Base-by-base conservation (phyloP, 2,888 invertebrate genomes). In the Toxonevra muliebris region DNA sequence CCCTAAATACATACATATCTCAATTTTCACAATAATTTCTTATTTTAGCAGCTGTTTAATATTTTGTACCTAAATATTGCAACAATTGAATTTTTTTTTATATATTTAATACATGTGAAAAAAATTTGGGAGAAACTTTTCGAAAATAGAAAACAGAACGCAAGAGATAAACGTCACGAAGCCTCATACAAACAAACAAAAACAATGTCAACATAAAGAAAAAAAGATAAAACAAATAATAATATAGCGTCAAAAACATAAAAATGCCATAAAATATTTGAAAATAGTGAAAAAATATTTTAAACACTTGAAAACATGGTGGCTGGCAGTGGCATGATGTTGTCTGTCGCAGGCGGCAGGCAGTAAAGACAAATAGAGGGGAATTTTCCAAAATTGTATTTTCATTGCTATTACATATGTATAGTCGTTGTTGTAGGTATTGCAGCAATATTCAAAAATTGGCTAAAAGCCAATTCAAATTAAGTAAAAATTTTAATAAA, bases 111-210 rank as follows among this genome's bases (percentile, higher is more conserved):
- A 30, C 30, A 30, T 4, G 30, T 30, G 30, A 30, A 30, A 30
- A 30, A 30, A 30, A 30, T 30, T 30, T 30, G 7, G 30, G 30
- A 30, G 30, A 30, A 30, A 30, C 7, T 30, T 4, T 30, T 4
- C 30, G 7, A 30, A 30, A 30, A 30, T 30, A 30, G 30, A 57
- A 57, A 41, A 57, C 15, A n/a, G 30, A 41, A 57, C 15, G n/a
- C 12, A n/a, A n/a, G 19, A 40, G n/a, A 57, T 57, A 57, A 57
- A 41, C 57, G 57, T 57, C 57, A 48, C 48, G 11, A 48, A 3
- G 1, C n/a, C 48, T 48, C n/a, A 13, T 15, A 15, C 48, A 15
- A 15, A 45, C 13, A 45, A 45, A 45, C 45, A 45, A 45, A 45
- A 12, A 13, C 11, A 45, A 12, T 11, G 13, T 12, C 13, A 13